Evolutionary conservation across 1,140 invertebrate genomes (phyloP).

Genomic region (Thaumetopoea pityocampa): DNA sequence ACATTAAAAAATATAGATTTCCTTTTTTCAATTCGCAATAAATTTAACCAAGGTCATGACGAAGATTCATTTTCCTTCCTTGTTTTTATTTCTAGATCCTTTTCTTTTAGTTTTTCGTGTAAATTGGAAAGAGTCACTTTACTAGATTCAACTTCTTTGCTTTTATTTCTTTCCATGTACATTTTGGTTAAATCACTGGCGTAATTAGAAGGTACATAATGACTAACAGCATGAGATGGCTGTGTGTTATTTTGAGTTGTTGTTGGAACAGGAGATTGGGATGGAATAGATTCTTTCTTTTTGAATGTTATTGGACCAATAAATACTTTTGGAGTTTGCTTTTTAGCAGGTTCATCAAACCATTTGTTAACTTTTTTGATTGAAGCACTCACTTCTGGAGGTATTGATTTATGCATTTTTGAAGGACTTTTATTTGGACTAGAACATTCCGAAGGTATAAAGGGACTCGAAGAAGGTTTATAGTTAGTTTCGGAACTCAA

Average conservation of each 20-base stretch:
- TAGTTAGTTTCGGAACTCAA: too few relatives aligned
- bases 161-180: slow-evolving; percentile 27
- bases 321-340: slow-evolving; percentile 12
- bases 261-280: not conserved
- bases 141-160: slow-evolving; percentile 1
- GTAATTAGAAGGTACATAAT: slow-evolving; percentile 33
- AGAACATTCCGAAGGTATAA: too few relatives aligned
- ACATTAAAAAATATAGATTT: too few relatives aligned
- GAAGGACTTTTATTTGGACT: not conserved
- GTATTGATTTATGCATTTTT: not conserved
- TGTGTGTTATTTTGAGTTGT: not conserved
- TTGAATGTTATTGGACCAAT: slow-evolving; percentile 42
- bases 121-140: slow-evolving; percentile 31
- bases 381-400: slow-evolving; percentile 27
- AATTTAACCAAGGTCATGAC: not conserved
- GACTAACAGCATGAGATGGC: too few relatives aligned
- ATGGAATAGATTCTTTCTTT: slow-evolving; percentile 27
- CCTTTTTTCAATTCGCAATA: too few relatives aligned
- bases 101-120: slow-evolving; percentile 28
- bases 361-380: slow-evolving; percentile 48
- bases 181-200: slow-evolving; percentile 36
- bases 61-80: not conserved
- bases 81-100: slow-evolving; percentile 24
- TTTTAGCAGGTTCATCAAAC: slow-evolving; percentile 27
- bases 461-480: too few relatives aligned